phyloP scores from a whole-genome alignment of 1,140 invertebrate species.

The Drepana arcuata region DNA sequence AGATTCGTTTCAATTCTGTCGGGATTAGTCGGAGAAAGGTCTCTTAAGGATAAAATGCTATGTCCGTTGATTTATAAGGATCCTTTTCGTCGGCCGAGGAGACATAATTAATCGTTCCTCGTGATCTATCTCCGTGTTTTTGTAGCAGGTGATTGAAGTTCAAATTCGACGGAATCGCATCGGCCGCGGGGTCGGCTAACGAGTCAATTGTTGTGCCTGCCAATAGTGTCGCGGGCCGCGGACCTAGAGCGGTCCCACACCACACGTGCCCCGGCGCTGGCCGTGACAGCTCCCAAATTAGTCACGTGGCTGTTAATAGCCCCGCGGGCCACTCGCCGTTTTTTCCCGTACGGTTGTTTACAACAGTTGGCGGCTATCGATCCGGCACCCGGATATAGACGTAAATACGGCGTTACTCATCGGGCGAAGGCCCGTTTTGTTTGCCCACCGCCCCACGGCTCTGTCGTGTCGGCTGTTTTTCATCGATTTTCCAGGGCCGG shows the following conservation, averaged over 20 bases:
- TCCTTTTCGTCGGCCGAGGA: constrained; percentile 35
- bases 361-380: constrained; percentile 64
- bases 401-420: constrained; percentile 45
- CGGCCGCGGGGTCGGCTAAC: background rate
- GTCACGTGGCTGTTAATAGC: constrained; percentile 61
- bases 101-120: constrained; percentile 43
- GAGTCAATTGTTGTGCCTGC: background rate
- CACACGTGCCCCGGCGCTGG: constrained; percentile 44
- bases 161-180: background rate
- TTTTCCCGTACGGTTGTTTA: constrained; percentile 55
- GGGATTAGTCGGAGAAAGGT: constrained; percentile 59
- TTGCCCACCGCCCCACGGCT: constrained; percentile 27
- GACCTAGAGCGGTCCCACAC: constrained; percentile 3
- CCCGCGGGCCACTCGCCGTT: constrained; percentile 36
- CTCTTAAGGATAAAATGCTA: constrained; percentile 53
- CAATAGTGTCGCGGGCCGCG: background rate
- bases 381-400: constrained; percentile 31
- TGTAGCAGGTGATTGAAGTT: constrained; percentile 14
- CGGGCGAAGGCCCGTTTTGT: constrained; percentile 23
- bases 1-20: constrained; percentile 64
- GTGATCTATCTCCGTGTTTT: constrained; percentile 27
- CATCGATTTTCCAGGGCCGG: constrained; percentile 43
- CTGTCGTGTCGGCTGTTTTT: constrained; percentile 38
- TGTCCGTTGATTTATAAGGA: constrained; percentile 59
- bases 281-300: constrained; percentile 60